Evolutionary conservation across 2,113 vertebrate species (phyloP).

Genomic region (Pundamilia nyererei): DNA sequence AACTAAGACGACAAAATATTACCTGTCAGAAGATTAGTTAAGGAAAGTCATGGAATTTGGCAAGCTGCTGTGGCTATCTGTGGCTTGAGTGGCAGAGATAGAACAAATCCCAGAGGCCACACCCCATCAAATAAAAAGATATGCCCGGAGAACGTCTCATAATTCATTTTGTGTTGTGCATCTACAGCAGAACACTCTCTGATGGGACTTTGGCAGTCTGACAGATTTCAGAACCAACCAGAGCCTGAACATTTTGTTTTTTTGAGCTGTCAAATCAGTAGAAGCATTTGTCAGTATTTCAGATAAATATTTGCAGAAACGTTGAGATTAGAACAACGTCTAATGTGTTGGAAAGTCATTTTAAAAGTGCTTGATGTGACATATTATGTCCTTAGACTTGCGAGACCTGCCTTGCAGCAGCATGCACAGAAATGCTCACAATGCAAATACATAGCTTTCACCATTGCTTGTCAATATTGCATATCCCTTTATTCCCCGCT

Average conservation of each 20-base stretch:
- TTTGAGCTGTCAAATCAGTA: background rate
- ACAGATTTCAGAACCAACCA: constrained; percentile 4
- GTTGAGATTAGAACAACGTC: background rate
- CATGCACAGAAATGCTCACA: constrained; percentile 1
- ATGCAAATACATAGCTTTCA: constrained; percentile 29
- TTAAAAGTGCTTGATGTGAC: background rate
- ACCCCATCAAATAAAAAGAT: constrained; percentile 26
- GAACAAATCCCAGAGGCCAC: background rate
- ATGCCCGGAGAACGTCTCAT: constrained; percentile 13
- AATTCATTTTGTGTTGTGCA: constrained; percentile 19
- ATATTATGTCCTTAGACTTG: background rate
- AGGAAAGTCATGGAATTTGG: constrained; percentile 9
- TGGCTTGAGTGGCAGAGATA: constrained; percentile 11
- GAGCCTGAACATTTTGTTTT: background rate
- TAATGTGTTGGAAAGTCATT: background rate
- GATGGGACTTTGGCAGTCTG: background rate
- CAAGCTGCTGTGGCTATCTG: background rate
- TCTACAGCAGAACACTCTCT: constrained; percentile 10
- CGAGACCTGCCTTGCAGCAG: background rate
- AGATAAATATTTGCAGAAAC: background rate
- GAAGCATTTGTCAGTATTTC: background rate
- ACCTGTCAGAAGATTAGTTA: constrained; percentile 9
- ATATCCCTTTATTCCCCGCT: constrained; percentile 24
- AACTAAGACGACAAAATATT: background rate
- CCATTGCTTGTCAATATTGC: constrained; percentile 45